Evolutionary conservation across 2,113 vertebrate species (phyloP).

Genomic region (Sturnus vulgaris): DNA sequence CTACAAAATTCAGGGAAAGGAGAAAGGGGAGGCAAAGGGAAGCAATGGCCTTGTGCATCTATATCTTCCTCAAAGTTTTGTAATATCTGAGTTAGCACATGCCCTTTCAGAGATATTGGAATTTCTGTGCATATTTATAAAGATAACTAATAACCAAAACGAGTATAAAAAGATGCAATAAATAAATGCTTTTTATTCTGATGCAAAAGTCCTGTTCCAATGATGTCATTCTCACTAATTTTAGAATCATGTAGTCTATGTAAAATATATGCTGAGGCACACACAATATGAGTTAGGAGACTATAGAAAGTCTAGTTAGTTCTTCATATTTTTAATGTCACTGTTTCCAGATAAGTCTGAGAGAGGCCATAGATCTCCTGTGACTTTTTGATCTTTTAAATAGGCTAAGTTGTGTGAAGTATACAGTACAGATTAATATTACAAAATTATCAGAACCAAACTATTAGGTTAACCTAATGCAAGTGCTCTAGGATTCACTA

Average conservation of each 20-base stretch:
- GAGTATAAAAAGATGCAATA: neutral
- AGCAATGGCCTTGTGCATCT: neutral
- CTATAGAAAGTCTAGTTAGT: neutral
- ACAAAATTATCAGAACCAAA: neutral
- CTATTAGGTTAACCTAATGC: neutral
- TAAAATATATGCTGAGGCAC: neutral
- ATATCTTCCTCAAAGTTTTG: neutral
- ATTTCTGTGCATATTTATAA: neutral
- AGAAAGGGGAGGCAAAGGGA: neutral
- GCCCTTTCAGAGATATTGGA: neutral
- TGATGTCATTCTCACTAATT: neutral
- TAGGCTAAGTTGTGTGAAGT: neutral
- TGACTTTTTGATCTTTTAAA: neutral
- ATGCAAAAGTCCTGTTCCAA: neutral
- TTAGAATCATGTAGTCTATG: neutral
- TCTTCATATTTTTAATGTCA: neutral
- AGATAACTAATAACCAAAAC: neutral
- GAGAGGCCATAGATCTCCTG: neutral
- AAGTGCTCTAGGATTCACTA: neutral
- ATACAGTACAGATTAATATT: neutral
- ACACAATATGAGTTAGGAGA: neutral
- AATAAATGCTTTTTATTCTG: neutral
- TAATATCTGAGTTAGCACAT: neutral
- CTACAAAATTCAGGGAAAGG: neutral
- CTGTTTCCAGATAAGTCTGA: neutral